Percentiles rank a stretch among this genome's conserved stretches.
Conservation (phyloP, 2,888 invertebrate genomes). For the Microctonus brassicae region DNA sequence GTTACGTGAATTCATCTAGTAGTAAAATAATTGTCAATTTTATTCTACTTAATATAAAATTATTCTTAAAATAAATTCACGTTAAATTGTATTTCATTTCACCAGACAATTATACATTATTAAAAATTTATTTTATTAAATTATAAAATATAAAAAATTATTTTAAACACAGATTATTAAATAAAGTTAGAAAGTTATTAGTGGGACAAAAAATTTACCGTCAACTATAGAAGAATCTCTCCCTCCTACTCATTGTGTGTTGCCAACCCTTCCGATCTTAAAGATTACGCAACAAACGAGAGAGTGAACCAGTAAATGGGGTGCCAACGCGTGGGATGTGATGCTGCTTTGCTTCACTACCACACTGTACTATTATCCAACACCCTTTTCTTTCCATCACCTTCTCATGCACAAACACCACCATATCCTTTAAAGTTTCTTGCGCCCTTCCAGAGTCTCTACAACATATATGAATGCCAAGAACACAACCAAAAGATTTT, state of each 20-base stretch:
- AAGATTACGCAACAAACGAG: conserved; percentile 70
- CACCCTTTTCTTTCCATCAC: neutral
- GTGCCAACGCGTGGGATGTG: conserved; percentile 60
- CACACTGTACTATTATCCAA: too few relatives aligned
- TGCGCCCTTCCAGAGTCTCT: conserved; percentile 29
- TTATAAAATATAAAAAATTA: neutral
- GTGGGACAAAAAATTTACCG: conserved; percentile 59
- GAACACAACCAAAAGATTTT: conserved; percentile 41
- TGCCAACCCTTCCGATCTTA: conserved; percentile 68
- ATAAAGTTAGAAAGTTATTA: neutral
- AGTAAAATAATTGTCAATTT: conserved; percentile 57
- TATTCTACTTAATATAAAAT: neutral
- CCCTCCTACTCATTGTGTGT: conserved; percentile 43
- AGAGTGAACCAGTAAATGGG: conserved; percentile 66
- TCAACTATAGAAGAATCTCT: conserved; percentile 39
- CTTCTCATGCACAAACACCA: neutral
- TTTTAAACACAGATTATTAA: neutral
- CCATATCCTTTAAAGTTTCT: too few relatives aligned
- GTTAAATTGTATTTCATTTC: too few relatives aligned
- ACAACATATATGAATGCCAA: conserved; percentile 28
- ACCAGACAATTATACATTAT: too few relatives aligned
- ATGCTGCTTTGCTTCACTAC: conserved; percentile 37
- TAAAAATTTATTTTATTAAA: too few relatives aligned
- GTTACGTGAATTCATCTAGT: conserved; percentile 38
- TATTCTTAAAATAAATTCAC: too few relatives aligned